Conservation (phyloP, 92 coral and sea anemone genomes). For the Chrysogorgia sp. region DNA sequence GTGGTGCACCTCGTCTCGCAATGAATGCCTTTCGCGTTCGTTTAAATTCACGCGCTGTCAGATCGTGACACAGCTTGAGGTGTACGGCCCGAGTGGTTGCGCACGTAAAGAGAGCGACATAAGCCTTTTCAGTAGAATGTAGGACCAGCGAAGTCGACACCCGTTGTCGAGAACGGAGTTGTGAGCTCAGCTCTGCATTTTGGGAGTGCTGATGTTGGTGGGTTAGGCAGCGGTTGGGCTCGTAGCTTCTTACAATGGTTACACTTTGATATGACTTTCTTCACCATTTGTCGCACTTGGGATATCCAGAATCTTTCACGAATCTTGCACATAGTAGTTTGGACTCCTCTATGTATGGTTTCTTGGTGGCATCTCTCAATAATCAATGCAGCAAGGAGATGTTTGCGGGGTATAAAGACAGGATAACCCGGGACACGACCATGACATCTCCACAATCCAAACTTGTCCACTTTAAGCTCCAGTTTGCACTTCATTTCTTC, state of each 20-base stretch:
- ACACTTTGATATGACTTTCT: constrained; percentile 45
- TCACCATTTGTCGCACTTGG: constrained; percentile 36
- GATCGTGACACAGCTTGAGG: constrained; percentile 46
- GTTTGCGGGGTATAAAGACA: constrained; percentile 48
- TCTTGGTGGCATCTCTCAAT: constrained; percentile 45
- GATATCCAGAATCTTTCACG: constrained; percentile 56
- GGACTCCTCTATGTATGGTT: constrained; percentile 62
- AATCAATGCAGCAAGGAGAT: constrained; percentile 29
- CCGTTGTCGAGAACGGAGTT: too few relatives aligned
- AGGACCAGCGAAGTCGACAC: too few relatives aligned
- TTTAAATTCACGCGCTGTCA: constrained; percentile 47
- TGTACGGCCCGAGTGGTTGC: constrained; percentile 67
- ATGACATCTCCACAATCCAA: constrained; percentile 51
- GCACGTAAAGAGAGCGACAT: constrained; percentile 64
- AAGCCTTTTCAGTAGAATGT: too few relatives aligned
- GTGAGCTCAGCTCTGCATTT: too few relatives aligned
- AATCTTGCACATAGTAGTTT: constrained; percentile 51
- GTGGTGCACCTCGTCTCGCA: too few relatives aligned
- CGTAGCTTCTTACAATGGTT: constrained; percentile 55
- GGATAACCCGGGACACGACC: constrained; percentile 61
- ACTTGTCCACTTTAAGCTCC: constrained; percentile 40
- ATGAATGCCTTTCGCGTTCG: constrained; percentile 47
- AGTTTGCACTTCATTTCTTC: too few relatives aligned
- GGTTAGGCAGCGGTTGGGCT: constrained; percentile 20
- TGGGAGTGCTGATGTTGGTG: too few relatives aligned